Evolutionary conservation across 2,888 invertebrate species (phyloP).

Genomic region (Galeruca laticollis): DNA sequence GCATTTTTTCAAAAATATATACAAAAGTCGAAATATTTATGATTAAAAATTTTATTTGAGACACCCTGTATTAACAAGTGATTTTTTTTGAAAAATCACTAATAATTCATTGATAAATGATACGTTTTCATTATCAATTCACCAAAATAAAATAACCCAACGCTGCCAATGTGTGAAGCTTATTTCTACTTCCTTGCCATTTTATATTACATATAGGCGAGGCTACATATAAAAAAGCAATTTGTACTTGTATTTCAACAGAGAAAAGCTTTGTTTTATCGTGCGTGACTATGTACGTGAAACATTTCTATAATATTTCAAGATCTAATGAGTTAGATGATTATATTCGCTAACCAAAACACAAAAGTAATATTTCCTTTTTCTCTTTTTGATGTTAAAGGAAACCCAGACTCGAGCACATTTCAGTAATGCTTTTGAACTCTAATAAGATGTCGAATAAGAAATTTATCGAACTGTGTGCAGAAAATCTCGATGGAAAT

Average conservation of each 20-base stretch:
- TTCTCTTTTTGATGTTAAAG: conserved; percentile 14
- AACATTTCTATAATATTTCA: conserved; percentile 38
- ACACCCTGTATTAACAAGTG: no score
- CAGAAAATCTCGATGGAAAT: background rate
- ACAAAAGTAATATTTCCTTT: conserved; percentile 20
- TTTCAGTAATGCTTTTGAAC: background rate
- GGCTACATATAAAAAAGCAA: conserved; percentile 58
- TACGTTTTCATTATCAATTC: background rate
- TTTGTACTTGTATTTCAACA: conserved; percentile 56
- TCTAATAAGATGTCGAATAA: background rate
- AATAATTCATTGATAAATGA: no score
- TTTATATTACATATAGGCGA: conserved; percentile 58
- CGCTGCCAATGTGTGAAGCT: conserved; percentile 26
- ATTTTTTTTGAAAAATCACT: no score
- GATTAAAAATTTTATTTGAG: no score
- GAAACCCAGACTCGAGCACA: no score
- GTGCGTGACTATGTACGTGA: conserved; percentile 45
- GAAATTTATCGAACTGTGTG: background rate
- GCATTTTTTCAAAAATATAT: no score
- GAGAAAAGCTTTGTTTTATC: conserved; percentile 51
- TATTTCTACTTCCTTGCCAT: conserved; percentile 46
- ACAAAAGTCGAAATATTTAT: no score
- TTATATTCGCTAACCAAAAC: conserved; percentile 23
- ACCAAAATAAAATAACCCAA: conserved; percentile 6
- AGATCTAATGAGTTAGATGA: conserved; percentile 40